phyloP scores from a whole-genome alignment of 1,140 invertebrate genomes.

The Brachionus plicatilis region DNA sequence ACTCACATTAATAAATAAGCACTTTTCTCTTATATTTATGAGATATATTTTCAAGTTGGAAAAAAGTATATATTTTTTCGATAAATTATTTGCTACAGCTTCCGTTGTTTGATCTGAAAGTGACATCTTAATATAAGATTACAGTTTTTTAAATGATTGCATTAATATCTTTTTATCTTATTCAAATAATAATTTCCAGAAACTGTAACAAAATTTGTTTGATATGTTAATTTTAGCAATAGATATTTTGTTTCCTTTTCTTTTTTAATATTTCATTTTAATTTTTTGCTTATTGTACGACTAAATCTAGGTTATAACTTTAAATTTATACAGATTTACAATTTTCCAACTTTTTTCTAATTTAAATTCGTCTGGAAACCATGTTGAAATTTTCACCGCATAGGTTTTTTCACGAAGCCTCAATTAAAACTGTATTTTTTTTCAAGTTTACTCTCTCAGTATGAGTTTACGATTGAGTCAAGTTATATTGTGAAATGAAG shows the following conservation, averaged over 20 bases:
- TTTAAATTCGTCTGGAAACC: not conserved
- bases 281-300: not conserved
- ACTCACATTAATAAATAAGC: not conserved
- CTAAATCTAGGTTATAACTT: not conserved
- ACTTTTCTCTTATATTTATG: not conserved
- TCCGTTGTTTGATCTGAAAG: not conserved
- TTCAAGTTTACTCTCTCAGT: not conserved
- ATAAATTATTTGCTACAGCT: not conserved
- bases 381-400: not conserved
- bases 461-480: not conserved
- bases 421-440: not conserved
- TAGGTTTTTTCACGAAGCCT: not conserved
- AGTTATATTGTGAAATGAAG: not conserved
- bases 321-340: not conserved
- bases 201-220: not conserved
- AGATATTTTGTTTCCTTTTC: not conserved
- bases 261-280: not conserved
- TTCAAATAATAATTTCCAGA: not conserved
- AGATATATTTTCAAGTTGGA: not conserved
- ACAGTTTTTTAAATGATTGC: not conserved
- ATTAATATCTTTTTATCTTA: not conserved
- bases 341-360: not conserved
- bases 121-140: not conserved
- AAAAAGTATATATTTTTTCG: not conserved
- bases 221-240: not conserved